Conservation (phyloP, 2,113 vertebrate species). For the Eolophus roseicapilla region DNA sequence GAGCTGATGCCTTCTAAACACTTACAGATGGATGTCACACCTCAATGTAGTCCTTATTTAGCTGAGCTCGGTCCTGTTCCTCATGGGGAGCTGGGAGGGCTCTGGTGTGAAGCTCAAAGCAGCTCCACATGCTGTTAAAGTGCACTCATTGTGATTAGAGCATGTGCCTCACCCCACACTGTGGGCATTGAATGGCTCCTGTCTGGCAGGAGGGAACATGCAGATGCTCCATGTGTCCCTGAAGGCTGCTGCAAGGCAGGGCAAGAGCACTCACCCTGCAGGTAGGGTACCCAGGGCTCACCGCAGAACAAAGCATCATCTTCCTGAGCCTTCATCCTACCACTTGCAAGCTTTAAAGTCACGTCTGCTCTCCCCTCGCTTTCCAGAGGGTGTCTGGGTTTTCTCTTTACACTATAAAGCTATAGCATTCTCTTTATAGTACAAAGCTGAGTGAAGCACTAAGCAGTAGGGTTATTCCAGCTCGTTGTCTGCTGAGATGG, state of each 20-base stretch:
- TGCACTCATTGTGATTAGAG: fast-evolving
- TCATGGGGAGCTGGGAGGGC: too few species aligned
- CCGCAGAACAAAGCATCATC: not conserved
- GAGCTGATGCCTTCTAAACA: not conserved
- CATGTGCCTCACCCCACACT: fast-evolving
- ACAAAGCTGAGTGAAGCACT: not conserved
- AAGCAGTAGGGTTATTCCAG: not conserved
- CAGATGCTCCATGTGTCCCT: fast-evolving
- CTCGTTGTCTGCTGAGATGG: not conserved
- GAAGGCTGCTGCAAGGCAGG: not conserved
- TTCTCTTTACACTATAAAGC: not conserved
- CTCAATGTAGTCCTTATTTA: fast-evolving
- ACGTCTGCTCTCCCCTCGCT: not conserved
- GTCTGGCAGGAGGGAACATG: not conserved
- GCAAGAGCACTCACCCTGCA: fast-evolving
- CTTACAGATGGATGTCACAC: not conserved
- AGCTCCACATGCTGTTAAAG: fast-evolving
- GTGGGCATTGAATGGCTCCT: fast-evolving
- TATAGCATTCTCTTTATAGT: not conserved
- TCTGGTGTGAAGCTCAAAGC: not conserved
- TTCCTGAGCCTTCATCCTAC: not conserved
- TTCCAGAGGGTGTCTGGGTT: not conserved
- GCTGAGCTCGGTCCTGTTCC: not conserved
- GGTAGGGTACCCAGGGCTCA: not conserved
- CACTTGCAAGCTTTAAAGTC: not conserved